Conservation (phyloP, 2,113 vertebrate genomes). For the Urocolius indicus region DNA sequence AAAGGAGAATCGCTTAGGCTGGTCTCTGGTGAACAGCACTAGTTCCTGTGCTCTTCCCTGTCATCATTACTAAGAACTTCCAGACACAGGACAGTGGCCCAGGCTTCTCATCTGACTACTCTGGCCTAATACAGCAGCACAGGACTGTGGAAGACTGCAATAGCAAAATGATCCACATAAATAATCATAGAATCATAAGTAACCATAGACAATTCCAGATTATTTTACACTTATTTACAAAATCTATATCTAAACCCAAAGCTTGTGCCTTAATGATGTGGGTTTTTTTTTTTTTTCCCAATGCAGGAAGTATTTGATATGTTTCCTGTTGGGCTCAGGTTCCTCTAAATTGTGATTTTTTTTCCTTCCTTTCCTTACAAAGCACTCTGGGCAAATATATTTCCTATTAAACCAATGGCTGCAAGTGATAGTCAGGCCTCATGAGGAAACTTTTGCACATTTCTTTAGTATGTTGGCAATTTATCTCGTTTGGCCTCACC, state of each 20-base stretch:
- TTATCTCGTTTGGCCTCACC: background rate
- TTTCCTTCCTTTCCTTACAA: constrained; percentile 1
- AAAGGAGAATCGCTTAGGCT: background rate
- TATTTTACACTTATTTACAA: background rate
- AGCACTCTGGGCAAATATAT: constrained; percentile 16
- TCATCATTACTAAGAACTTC: background rate
- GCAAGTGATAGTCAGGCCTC: background rate
- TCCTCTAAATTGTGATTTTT: constrained; percentile 4
- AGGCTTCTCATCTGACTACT: background rate
- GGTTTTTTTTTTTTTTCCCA: background rate
- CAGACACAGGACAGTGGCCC: background rate
- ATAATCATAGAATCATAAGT: background rate
- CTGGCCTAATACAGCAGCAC: background rate
- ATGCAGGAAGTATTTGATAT: background rate
- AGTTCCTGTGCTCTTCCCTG: background rate
- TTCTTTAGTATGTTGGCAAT: background rate
- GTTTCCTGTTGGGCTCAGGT: background rate
- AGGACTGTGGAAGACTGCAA: background rate
- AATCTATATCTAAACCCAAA: background rate
- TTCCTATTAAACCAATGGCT: background rate
- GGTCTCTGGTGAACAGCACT: background rate
- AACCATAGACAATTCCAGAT: background rate
- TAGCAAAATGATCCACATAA: background rate
- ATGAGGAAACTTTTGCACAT: background rate
- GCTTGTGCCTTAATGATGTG: background rate